Evolutionary conservation across 1,140 invertebrate species (phyloP).

Genomic region (Antheraea mylitta): DNA sequence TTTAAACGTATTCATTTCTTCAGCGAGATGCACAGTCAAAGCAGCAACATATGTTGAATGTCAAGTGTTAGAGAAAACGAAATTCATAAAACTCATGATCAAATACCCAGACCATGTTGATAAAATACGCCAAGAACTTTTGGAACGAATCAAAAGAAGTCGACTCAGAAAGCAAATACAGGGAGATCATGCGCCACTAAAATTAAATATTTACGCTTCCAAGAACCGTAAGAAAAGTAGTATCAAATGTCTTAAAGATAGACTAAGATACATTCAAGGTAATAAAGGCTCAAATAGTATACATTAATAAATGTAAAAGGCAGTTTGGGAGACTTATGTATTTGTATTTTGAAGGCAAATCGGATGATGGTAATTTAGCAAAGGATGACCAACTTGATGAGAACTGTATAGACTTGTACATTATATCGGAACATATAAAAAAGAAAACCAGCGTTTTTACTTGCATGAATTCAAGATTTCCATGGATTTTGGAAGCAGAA

Average conservation of each 20-base stretch:
- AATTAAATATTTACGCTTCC: slow-evolving; percentile 64
- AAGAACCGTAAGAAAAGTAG: slow-evolving; percentile 64
- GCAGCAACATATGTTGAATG: slow-evolving; percentile 73
- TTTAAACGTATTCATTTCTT: slow-evolving; percentile 17
- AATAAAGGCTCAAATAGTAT: slow-evolving; percentile 1
- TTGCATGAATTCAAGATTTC: slow-evolving; percentile 52
- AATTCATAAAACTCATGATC: slow-evolving; percentile 68
- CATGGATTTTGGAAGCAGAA: slow-evolving; percentile 62
- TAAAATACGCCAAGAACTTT: slow-evolving; percentile 47
- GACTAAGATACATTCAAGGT: slow-evolving; percentile 66
- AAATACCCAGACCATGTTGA: slow-evolving; percentile 61
- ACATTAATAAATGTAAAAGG: not conserved
- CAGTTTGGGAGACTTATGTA: not conserved
- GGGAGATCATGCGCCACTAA: slow-evolving; percentile 29
- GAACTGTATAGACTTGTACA: slow-evolving; percentile 63
- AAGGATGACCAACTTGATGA: slow-evolving; percentile 57
- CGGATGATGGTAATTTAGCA: slow-evolving; percentile 40
- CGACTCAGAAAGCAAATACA: slow-evolving; percentile 40
- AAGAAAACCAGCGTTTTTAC: slow-evolving; percentile 54
- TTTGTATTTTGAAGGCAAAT: slow-evolving; percentile 40
- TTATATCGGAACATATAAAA: slow-evolving; percentile 65
- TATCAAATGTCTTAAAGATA: slow-evolving; percentile 72
- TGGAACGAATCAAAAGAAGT: slow-evolving; percentile 47
- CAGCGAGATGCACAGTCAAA: slow-evolving; percentile 70
- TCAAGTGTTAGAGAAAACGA: slow-evolving; percentile 64